Conservation (phyloP, 2,888 invertebrate species). For the Ectemnius cavifrons region DNA sequence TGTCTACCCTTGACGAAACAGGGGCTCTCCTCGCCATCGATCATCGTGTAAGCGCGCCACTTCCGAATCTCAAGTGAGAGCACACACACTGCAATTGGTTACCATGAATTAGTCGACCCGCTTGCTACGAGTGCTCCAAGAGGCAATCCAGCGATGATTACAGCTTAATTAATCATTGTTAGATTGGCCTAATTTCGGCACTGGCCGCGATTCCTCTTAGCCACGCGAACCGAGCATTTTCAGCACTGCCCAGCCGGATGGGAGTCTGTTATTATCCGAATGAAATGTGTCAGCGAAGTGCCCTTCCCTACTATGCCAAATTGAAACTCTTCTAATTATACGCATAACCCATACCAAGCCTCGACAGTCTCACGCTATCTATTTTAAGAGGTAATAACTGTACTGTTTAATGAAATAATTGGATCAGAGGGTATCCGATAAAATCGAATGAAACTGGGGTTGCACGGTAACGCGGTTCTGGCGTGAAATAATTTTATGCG, state of each 20-base stretch:
- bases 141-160: constrained; percentile 63
- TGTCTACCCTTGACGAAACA: constrained; percentile 51
- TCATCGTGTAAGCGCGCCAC: constrained; percentile 60
- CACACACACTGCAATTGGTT: constrained; percentile 60
- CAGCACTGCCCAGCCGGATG: constrained; percentile 4
- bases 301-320: no score
- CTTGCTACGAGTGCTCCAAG: constrained; percentile 52
- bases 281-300: not conserved
- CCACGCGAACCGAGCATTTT: constrained; percentile 30
- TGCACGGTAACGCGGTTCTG: constrained; percentile 29
- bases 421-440: constrained; percentile 4
- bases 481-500: constrained; percentile 59
- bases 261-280: not conserved
- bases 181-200: constrained; percentile 45
- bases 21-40: constrained; percentile 58
- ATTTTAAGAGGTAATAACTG: no score
- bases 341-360: no score
- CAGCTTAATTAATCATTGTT: constrained; percentile 61
- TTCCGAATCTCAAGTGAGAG: constrained; percentile 58
- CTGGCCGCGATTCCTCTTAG: constrained; percentile 16
- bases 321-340: no score
- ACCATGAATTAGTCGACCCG: constrained; percentile 54
- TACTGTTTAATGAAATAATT: no score
- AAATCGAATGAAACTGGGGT: constrained; percentile 13
- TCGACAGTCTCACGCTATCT: no score